Conservation (phyloP, 2,888 invertebrate species). For the Agelastica alni region DNA sequence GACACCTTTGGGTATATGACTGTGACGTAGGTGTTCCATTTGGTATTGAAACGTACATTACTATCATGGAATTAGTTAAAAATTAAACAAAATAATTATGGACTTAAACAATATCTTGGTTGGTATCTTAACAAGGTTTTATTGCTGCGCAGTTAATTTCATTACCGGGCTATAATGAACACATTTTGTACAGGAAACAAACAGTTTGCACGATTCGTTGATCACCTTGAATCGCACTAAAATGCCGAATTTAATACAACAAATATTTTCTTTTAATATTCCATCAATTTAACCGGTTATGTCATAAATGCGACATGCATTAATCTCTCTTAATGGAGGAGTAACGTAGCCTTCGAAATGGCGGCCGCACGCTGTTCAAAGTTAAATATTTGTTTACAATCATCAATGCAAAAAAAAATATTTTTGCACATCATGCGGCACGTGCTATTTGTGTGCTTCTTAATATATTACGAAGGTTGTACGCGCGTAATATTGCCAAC, state of each 20-base stretch:
- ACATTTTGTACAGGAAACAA: too few species aligned
- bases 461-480: conserved; percentile 3
- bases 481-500: not conserved
- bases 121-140: too few species aligned
- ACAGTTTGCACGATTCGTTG: too few species aligned
- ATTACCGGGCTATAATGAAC: too few species aligned
- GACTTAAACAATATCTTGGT: too few species aligned
- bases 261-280: not conserved
- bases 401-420: conserved; percentile 5
- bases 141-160: too few species aligned
- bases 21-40: too few species aligned
- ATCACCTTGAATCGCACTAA: conserved; percentile 3
- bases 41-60: too few species aligned
- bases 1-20: too few species aligned
- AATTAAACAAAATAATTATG: too few species aligned
- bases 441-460: conserved; percentile 15
- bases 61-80: too few species aligned
- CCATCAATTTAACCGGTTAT: not conserved
- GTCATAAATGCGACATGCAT: not conserved
- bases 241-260: not conserved
- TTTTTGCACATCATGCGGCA: conserved; percentile 1
- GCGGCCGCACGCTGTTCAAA: not conserved
- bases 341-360: conserved; percentile 6
- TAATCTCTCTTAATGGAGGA: not conserved
- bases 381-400: conserved; percentile 1